These are phyloP conservation scores for Asobara japonica DNA, from an alignment of 1,140 invertebrate genomes.

Conservation along the genomic window DNA sequence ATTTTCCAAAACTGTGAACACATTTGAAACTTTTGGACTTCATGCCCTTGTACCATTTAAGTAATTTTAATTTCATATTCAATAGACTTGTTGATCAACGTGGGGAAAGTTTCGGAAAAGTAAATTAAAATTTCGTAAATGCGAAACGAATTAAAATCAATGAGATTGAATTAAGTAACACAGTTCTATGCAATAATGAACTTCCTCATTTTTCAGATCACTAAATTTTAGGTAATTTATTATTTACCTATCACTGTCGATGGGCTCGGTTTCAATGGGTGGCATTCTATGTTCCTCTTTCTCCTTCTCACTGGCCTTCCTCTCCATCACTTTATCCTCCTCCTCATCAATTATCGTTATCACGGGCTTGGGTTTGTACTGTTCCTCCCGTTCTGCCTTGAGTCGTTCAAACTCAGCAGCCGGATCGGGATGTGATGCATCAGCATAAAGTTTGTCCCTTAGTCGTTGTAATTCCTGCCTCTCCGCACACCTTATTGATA, in stretches of 20 bases:
- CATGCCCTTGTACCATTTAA: too few relatives aligned
- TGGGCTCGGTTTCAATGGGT: constrained; percentile 73
- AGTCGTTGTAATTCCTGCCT: constrained; percentile 93
- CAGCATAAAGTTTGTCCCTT: constrained; percentile 82
- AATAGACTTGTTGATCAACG: too few relatives aligned
- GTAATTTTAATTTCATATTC: too few relatives aligned
- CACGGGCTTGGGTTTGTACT: constrained; percentile 83
- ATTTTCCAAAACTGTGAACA: too few relatives aligned
- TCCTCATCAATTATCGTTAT: constrained; percentile 70
- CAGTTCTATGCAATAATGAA: too few relatives aligned
- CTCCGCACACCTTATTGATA: constrained; percentile 87
- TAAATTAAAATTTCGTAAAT: too few relatives aligned
- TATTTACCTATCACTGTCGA: constrained; percentile 75
- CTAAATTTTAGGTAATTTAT: too few relatives aligned
- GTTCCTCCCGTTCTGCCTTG: constrained; percentile 81
- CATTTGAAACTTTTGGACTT: too few relatives aligned
- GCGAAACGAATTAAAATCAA: too few relatives aligned
- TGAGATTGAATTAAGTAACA: too few relatives aligned
- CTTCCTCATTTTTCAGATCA: too few relatives aligned
- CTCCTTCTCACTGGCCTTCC: constrained; percentile 63
- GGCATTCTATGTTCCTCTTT: constrained; percentile 67
- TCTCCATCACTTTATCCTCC: constrained; percentile 62
- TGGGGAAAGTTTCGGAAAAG: too few relatives aligned
- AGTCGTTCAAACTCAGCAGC: constrained; percentile 83
- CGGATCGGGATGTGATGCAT: constrained; percentile 80